Conservation (phyloP, 2,888 invertebrate genomes). For the Cephus sareptanus region DNA sequence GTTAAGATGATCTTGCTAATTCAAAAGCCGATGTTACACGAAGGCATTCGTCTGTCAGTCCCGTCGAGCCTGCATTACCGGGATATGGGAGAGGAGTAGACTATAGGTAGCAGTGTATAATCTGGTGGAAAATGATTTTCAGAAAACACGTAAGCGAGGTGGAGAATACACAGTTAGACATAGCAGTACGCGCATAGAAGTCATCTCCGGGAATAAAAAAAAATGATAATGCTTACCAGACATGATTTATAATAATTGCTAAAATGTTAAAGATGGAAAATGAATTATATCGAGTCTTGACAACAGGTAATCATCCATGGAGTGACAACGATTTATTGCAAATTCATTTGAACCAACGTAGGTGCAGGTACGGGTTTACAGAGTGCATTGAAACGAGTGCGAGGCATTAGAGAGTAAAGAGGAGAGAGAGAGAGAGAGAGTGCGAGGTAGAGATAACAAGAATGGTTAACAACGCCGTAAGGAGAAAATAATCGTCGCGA, state of each 20-base stretch:
- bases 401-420: constrained; percentile 11
- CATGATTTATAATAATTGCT: neutral
- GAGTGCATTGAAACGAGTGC: neutral
- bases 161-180: neutral
- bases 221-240: neutral
- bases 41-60: neutral
- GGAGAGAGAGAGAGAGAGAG: neutral
- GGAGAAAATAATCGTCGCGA: neutral
- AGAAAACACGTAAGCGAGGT: neutral
- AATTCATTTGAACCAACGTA: neutral
- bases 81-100: neutral
- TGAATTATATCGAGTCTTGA: neutral
- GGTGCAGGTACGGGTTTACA: neutral
- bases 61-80: neutral
- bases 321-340: neutral
- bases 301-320: neutral
- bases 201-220: neutral
- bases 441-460: neutral
- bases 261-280: neutral
- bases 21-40: neutral
- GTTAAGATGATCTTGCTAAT: neutral
- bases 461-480: neutral
- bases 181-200: neutral
- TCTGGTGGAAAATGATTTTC: neutral
- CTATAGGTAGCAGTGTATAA: neutral